Percentiles rank a stretch among this genome's conserved stretches.
Conservation (phyloP, 2,113 vertebrate species). For the Canis aureus region DNA sequence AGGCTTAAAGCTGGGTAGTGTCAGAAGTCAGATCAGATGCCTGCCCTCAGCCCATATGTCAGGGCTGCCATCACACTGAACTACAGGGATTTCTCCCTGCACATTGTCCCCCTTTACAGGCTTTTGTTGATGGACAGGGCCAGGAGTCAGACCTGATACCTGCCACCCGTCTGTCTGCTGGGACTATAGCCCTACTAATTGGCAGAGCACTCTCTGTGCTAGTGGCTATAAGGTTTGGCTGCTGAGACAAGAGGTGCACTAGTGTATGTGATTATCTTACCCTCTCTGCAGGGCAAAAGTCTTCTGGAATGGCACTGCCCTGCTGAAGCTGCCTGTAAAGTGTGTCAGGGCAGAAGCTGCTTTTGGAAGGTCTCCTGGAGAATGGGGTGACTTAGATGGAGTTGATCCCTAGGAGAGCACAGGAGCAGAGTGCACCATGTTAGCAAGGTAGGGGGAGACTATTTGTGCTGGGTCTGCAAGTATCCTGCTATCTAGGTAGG, state of each 20-base stretch:
- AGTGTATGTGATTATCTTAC: background rate
- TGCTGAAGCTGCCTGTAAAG: background rate
- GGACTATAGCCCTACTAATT: background rate
- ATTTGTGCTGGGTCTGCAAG: background rate
- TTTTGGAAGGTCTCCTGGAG: background rate
- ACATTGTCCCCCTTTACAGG: background rate
- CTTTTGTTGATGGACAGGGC: background rate
- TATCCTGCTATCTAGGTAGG: background rate
- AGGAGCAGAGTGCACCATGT: background rate
- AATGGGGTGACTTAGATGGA: background rate
- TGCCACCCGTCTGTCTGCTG: no score
- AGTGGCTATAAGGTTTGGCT: background rate
- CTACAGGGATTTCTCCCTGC: background rate
- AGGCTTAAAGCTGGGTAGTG: background rate
- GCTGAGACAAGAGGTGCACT: background rate
- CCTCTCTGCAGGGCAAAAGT: background rate
- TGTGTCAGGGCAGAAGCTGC: background rate
- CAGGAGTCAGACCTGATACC: no score
- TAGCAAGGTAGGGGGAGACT: background rate
- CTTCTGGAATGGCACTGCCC: background rate
- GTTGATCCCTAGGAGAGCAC: background rate
- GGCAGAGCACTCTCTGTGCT: background rate
- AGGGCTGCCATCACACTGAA: background rate
- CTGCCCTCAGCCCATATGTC: background rate
- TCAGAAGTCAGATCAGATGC: background rate